Conservation (phyloP, 2,797 vertebrate genomes). For the Sitta carolinensis region DNA sequence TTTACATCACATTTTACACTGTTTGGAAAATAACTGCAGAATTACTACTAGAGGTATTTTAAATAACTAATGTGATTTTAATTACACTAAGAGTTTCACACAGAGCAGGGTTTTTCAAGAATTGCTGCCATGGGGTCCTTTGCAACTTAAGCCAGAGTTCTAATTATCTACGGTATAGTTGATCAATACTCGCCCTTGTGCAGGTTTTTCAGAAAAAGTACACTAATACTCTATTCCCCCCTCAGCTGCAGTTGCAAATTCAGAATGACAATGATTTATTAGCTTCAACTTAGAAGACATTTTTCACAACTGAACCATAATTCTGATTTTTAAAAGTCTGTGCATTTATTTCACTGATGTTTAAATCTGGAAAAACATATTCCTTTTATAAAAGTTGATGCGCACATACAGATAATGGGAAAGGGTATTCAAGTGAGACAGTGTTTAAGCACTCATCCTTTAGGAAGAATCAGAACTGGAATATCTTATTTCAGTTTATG, state of each 20-base stretch:
- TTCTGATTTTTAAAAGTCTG: background rate
- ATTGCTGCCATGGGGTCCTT: background rate
- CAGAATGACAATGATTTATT: background rate
- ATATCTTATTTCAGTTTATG: background rate
- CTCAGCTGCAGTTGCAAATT: background rate
- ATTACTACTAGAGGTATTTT: background rate
- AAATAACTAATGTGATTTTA: background rate
- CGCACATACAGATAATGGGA: rapidly evolving
- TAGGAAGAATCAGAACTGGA: background rate
- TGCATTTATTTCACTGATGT: background rate
- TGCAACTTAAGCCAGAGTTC: background rate
- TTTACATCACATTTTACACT: background rate
- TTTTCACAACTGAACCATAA: background rate
- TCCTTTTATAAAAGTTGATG: background rate
- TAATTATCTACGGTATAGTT: background rate
- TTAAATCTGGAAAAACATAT: background rate
- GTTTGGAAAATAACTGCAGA: background rate
- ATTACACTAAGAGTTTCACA: background rate
- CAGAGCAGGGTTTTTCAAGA: background rate
- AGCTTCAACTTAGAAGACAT: background rate
- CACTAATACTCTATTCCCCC: background rate
- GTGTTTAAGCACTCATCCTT: background rate
- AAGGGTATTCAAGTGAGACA: background rate
- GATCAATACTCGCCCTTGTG: background rate
- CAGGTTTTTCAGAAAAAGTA: background rate